These are phyloP conservation scores for Excalfactoria chinensis DNA, from an alignment of 2,113 vertebrate genomes.

Conservation along the genomic window DNA sequence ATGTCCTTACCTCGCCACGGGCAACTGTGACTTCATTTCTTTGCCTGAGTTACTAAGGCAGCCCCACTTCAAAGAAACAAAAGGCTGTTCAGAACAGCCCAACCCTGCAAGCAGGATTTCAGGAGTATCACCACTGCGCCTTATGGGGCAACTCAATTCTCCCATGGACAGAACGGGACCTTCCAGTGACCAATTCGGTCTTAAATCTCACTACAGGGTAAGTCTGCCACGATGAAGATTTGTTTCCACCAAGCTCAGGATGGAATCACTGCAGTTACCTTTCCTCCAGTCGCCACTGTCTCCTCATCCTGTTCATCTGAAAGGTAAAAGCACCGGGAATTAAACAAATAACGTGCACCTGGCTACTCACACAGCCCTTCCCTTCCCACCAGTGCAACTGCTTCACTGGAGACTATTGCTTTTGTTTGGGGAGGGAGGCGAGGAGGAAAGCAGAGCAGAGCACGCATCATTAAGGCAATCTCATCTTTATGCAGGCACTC, in stretches of 20 bases:
- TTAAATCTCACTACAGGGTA: fast-evolving
- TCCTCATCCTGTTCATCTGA: constrained; percentile 97
- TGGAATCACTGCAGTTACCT: constrained; percentile 78
- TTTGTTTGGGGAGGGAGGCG: neutral
- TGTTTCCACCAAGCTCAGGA: neutral
- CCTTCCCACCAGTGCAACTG: neutral
- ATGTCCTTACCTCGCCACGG: neutral
- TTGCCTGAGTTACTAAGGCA: neutral
- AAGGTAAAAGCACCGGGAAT: constrained; percentile 44
- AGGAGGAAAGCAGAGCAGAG: neutral
- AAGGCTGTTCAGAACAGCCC: neutral
- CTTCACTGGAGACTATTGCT: neutral
- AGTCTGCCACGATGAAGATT: neutral
- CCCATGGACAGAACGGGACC: neutral
- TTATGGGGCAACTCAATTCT: neutral
- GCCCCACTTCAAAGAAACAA: neutral
- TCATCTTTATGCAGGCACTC: neutral
- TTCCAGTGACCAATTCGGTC: neutral
- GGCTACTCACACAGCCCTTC: neutral
- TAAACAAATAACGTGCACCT: neutral
- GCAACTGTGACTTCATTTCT: neutral
- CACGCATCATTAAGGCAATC: neutral
- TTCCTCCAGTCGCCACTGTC: constrained; percentile 88
- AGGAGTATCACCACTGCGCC: neutral
- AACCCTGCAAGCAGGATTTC: neutral